phyloP scores from a whole-genome alignment of 2,888 invertebrate genomes.

The Cyrtodaria siliqua region DNA sequence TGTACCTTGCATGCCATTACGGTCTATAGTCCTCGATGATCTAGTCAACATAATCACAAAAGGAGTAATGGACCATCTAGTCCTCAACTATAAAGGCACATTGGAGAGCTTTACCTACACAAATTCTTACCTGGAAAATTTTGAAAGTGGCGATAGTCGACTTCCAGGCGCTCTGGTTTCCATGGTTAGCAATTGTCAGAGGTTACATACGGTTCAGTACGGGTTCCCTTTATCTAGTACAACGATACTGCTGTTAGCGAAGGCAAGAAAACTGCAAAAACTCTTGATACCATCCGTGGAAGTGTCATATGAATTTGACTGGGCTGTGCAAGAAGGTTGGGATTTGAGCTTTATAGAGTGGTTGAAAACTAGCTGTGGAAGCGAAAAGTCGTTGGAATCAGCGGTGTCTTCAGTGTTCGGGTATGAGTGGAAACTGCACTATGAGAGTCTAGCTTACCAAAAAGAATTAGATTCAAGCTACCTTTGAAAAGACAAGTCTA shows the following conservation, averaged over 20 bases:
- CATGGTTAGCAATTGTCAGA: constrained; percentile 63
- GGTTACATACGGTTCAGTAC: constrained; percentile 63
- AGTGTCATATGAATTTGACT: constrained; percentile 72
- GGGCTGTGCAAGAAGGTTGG: constrained; percentile 59
- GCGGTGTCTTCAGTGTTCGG: constrained; percentile 66
- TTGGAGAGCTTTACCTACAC: constrained; percentile 70
- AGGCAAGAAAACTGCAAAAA: constrained; percentile 61
- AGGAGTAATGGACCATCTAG: constrained; percentile 70
- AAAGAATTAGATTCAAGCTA: neutral
- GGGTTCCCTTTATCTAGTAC: constrained; percentile 74
- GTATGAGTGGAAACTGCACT: constrained; percentile 60
- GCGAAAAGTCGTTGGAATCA: constrained; percentile 52
- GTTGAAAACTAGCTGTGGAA: constrained; percentile 58
- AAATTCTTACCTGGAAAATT: constrained; percentile 69
- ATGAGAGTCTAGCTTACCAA: constrained; percentile 40
- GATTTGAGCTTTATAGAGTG: constrained; percentile 53
- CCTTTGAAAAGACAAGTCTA: too few relatives aligned
- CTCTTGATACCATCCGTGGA: constrained; percentile 66
- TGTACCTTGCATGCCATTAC: constrained; percentile 67
- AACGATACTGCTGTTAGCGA: constrained; percentile 64
- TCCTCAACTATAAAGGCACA: constrained; percentile 57
- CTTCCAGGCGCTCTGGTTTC: constrained; percentile 66
- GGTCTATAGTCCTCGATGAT: constrained; percentile 67
- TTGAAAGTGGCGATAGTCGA: constrained; percentile 68
- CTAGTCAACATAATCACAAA: constrained; percentile 73